Conservation (phyloP, 2,113 vertebrate genomes). For the Lepisosteus oculatus region DNA sequence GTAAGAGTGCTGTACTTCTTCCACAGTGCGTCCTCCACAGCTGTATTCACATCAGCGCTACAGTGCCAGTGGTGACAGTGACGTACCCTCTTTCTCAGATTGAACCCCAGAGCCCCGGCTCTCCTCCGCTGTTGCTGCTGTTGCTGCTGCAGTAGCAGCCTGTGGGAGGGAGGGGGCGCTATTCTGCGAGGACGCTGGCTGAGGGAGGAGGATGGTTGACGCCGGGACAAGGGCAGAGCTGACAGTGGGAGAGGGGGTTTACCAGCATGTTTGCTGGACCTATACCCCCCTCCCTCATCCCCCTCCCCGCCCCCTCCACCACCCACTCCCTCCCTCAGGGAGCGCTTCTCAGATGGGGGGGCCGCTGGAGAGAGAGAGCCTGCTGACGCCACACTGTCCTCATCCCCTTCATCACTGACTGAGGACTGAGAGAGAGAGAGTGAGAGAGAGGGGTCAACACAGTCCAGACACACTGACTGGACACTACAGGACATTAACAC, state of each 20-base stretch:
- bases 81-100: constrained; percentile 68
- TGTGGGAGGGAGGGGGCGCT: constrained; percentile 67
- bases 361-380: constrained; percentile 39
- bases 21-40: background rate
- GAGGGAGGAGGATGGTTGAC: constrained; percentile 21
- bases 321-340: constrained; percentile 52
- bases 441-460: background rate
- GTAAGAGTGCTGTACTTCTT: too few species aligned
- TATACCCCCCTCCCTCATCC: constrained; percentile 24
- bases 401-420: constrained; percentile 57
- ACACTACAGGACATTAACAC: background rate
- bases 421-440: constrained; percentile 49
- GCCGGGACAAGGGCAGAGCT: background rate
- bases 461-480: too few species aligned
- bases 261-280: constrained; percentile 19
- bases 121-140: constrained; percentile 64
- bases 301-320: constrained; percentile 53
- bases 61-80: constrained; percentile 7
- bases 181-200: constrained; percentile 42
- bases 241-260: background rate
- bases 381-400: constrained; percentile 49
- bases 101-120: constrained; percentile 62
- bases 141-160: constrained; percentile 63
- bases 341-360: constrained; percentile 43
- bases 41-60: background rate